phyloP scores from a whole-genome alignment of 2,888 invertebrate species.

The Achlya flavicornis region DNA sequence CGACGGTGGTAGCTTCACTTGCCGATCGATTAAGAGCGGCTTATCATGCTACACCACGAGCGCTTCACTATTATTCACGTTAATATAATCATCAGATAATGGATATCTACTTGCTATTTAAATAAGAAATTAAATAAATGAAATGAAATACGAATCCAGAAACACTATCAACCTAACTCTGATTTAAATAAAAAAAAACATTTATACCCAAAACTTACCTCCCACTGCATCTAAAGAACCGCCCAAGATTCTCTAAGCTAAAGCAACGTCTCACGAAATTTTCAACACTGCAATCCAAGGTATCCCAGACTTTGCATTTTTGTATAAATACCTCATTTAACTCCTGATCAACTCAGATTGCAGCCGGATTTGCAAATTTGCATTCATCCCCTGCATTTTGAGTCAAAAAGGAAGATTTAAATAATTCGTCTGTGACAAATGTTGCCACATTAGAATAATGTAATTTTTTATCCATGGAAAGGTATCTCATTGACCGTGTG shows the following conservation, averaged over 20 bases:
- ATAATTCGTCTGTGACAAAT: slow-evolving; percentile 76
- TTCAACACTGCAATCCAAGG: slow-evolving; percentile 46
- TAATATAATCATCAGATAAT: too few species aligned
- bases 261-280: slow-evolving; percentile 35
- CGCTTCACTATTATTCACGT: too few species aligned
- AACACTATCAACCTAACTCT: neutral
- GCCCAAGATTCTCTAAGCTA: slow-evolving; percentile 37
- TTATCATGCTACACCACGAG: too few species aligned
- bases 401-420: slow-evolving; percentile 63
- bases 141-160: neutral
- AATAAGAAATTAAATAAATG: too few species aligned
- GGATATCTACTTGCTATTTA: too few species aligned
- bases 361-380: slow-evolving; percentile 63
- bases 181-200: neutral
- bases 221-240: slow-evolving; percentile 24
- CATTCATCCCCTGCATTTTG: slow-evolving; percentile 58
- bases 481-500: slow-evolving; percentile 73
- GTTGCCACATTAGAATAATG: slow-evolving; percentile 60
- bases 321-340: slow-evolving; percentile 79
- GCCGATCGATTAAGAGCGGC: too few species aligned
- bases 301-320: slow-evolving; percentile 53
- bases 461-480: slow-evolving; percentile 58
- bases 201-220: slow-evolving; percentile 21
- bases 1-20: too few species aligned
- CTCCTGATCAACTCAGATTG: slow-evolving; percentile 70